Evolutionary conservation across 2,888 invertebrate species (phyloP).

Genomic region (Volucella inflata): DNA sequence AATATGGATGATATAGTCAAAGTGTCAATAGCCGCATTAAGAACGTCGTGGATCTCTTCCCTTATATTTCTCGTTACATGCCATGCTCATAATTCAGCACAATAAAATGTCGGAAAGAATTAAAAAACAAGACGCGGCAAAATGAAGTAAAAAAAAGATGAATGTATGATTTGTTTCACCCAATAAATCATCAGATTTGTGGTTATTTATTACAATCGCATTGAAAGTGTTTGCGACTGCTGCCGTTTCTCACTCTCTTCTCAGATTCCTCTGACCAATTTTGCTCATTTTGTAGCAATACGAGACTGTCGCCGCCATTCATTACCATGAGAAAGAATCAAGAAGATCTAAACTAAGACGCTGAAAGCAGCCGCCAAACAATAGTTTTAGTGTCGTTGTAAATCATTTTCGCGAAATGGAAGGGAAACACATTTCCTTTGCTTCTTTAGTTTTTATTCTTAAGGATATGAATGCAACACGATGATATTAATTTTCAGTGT

Average conservation of each 20-base stretch:
- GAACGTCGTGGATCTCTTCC: not conserved
- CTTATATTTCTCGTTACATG: not conserved
- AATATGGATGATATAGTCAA: not conserved
- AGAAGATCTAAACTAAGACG: conserved; percentile 52
- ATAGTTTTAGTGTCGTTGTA: conserved; percentile 74
- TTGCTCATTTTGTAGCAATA: conserved; percentile 53
- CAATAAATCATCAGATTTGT: conserved; percentile 76
- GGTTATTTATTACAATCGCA: conserved; percentile 73
- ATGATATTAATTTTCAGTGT: conserved; percentile 65
- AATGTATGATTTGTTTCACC: conserved; percentile 75
- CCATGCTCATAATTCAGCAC: conserved; percentile 54
- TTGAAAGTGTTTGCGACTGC: conserved; percentile 70
- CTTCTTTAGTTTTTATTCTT: conserved; percentile 38
- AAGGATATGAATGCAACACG: conserved; percentile 52
- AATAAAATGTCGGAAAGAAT: conserved; percentile 59
- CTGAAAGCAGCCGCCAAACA: conserved; percentile 60
- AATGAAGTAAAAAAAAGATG: conserved; percentile 39
- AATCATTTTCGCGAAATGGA: conserved; percentile 68
- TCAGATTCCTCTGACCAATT: conserved; percentile 17
- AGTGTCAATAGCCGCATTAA: conserved; percentile 26
- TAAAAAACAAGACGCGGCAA: conserved; percentile 29
- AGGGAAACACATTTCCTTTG: conserved; percentile 40
- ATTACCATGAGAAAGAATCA: conserved; percentile 73
- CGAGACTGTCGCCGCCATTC: conserved; percentile 51
- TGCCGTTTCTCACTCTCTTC: conserved; percentile 43